Base-by-base conservation (phyloP, 2,888 invertebrate genomes). In the Heliconius ismenius region DNA sequence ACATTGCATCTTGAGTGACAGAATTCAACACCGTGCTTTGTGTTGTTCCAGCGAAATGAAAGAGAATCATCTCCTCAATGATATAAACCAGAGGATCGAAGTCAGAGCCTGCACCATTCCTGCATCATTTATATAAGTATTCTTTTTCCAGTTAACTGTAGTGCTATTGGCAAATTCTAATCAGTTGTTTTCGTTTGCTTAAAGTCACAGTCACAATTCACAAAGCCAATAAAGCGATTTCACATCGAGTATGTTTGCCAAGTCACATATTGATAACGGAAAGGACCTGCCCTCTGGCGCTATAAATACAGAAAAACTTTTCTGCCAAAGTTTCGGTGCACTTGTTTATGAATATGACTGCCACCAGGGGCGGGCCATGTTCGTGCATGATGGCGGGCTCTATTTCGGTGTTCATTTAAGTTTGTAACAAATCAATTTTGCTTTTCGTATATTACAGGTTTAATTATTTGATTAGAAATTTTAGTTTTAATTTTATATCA, bases 241-340 rank as follows among this genome's bases (percentile, higher is more conserved):
- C 78, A 79, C 81, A 80, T 79, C 78, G 82, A 82, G 82, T 81
- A 75, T 80, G 82, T 82, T 83, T 84, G 84, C 83, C 84, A 84
- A 84, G 79, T 81, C 80, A 79, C 81, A 81, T 83, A 83, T 83
- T 83, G 83, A 83, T 83, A 83, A 81, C 77, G 74, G 78, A 21
- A 49, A 21, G 49, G 68, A 81, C 80, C 82, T 80, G 81, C 81
- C 84, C 83, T 82, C 82, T 83, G 85, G 86, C 84, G 84, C 85
- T 86, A 88, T 91, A 91, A 91, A 91, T 90, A 92, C 87, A 87
- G 87, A 90, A 91, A 91, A 91, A 91, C 88, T 89, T 90, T 86
- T 81, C 86, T 92, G 90, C 91, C 91, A 91, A 92, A 91, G 86
- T 90, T 90, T 88, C 86, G 83, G 84, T 90, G 89, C 90, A 89